Conservation (phyloP, 2,113 vertebrate genomes). For the Psilopsiagon aurifrons region DNA sequence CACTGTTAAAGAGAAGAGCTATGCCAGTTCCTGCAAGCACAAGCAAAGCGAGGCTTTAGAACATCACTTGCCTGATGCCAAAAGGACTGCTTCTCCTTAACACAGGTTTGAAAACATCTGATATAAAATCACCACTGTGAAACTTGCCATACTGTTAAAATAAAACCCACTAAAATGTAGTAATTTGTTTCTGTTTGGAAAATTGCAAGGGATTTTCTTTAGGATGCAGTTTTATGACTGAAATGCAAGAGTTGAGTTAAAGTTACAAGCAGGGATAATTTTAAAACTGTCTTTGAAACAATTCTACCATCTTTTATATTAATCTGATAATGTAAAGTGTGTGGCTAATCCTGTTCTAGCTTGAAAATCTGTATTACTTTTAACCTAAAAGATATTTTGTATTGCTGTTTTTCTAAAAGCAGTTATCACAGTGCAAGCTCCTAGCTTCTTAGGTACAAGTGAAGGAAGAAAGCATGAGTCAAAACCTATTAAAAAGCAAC, state of each 20-base stretch:
- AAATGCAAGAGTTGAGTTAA: background rate
- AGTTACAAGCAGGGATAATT: background rate
- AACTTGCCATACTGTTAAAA: background rate
- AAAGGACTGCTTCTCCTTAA: background rate
- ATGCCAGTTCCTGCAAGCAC: background rate
- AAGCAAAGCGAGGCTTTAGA: background rate
- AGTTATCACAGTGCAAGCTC: background rate
- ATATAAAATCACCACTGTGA: background rate
- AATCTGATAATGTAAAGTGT: background rate
- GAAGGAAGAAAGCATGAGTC: background rate
- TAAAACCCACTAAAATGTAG: background rate
- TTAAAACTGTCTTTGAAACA: background rate
- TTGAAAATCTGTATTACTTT: background rate
- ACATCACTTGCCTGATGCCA: rapidly evolving
- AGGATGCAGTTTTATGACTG: background rate
- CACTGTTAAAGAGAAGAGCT: background rate
- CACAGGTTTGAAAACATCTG: background rate
- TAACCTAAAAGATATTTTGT: background rate
- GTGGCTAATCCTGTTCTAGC: background rate
- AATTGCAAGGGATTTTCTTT: background rate
- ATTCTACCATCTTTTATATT: background rate
- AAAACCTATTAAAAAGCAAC: background rate
- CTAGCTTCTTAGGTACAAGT: background rate
- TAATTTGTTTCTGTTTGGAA: background rate
- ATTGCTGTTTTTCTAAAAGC: background rate